Base-by-base conservation (phyloP, 2,113 vertebrate species). In the Clarias batrachus region DNA sequence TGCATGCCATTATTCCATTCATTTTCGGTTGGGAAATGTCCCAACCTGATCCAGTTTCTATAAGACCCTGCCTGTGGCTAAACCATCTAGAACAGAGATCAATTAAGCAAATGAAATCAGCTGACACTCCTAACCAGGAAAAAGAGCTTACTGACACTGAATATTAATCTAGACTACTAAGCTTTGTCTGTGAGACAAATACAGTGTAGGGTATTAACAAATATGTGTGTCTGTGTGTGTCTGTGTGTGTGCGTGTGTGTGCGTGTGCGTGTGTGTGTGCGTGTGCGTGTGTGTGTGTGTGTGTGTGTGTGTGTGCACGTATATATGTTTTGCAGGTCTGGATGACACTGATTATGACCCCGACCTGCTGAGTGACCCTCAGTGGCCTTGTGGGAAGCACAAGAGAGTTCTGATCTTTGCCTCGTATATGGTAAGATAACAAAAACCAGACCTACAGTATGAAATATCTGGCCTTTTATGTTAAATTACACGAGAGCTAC, bases 381-480 rank as follows among this genome's bases (percentile, higher is more conserved):
- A 97, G 89, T 99, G 98, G 98, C 97, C 98, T 30, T 99, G 98
- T 87, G 98, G 98, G 89, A 99, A 99, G 92, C 98, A 99, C 90
- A 99, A 99, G 90, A 94, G 98, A 11, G 98, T 99, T 63, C 96
- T 99, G 90, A 97, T 99, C 94, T 99, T 99, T 56, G 96, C 98
- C 12, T 99, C 98, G 1, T 98, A 99, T 92, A 99, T 99, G 98
- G 97, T 98, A 91, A 95, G 92, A 74, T 25, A 27, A 78, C 25
- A 56, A 78, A 78, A 78, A 19, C 3, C 0, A 17, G 52, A 9
- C 52, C 13, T 30, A n/a, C n/a, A n/a, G n/a, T n/a, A 17, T 57
- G 9, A 57, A 78, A 57, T 57, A 30, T 14, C 41, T 76, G n/a
- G 48, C 48, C 23, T 27, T 56, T 77, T 27, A 8, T 25, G 11